Evolutionary conservation across 2,888 invertebrate genomes (phyloP).

Genomic region (Phaonia tiefii): DNA sequence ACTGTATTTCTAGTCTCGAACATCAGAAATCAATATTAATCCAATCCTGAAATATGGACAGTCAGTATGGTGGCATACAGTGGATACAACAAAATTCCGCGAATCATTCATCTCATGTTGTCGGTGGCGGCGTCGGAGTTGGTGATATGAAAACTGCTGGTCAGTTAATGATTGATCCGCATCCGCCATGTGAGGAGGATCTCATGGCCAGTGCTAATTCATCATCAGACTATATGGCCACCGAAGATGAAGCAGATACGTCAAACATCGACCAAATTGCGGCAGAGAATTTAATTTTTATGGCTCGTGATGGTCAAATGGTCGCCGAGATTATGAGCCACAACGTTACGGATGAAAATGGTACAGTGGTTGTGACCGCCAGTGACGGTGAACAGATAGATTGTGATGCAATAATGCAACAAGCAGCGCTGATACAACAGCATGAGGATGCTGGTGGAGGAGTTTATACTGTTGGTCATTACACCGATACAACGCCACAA

Average conservation of each 20-base stretch:
- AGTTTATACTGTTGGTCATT: conserved; percentile 70
- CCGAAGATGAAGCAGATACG: conserved; percentile 67
- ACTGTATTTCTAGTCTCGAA: conserved; percentile 19
- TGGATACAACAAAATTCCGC: conserved; percentile 75
- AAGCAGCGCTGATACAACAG: conserved; percentile 53
- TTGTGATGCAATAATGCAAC: conserved; percentile 63
- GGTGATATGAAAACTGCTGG: conserved; percentile 69
- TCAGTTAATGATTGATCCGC: conserved; percentile 67
- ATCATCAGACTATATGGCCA: conserved; percentile 59
- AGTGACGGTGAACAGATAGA: conserved; percentile 70
- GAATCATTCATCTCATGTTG: conserved; percentile 49
- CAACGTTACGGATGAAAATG: conserved; percentile 70
- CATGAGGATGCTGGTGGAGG: conserved; percentile 68
- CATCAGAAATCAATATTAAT: conserved; percentile 7
- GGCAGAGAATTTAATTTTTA: conserved; percentile 84
- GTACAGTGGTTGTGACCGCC: conserved; percentile 73
- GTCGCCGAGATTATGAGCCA: conserved; percentile 74
- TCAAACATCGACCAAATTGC: conserved; percentile 83
- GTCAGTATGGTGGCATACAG: conserved; percentile 74
- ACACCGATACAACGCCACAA: conserved; percentile 82
- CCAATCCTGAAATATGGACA: conserved; percentile 67
- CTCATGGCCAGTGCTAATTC: conserved; percentile 69
- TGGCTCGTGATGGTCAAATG: conserved; percentile 82
- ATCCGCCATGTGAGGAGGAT: conserved; percentile 71
- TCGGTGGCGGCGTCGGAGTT: neutral